Evolutionary conservation across 2,113 vertebrate genomes (phyloP), one percentile per base, ranked within the genome.

Genomic region (Tylochromis polylepis): DNA sequence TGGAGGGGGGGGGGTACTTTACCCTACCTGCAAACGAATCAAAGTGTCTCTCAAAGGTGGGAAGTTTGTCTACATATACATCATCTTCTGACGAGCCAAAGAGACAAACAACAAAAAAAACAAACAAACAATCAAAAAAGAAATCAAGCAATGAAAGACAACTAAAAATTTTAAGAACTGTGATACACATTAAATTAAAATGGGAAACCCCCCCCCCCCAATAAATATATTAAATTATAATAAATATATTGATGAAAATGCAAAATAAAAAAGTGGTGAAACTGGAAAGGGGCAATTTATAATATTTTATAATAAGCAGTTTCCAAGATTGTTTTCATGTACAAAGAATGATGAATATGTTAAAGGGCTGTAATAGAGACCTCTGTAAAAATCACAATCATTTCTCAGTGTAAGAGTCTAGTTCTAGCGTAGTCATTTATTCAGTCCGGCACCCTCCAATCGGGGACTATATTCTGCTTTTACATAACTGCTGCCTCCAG

Each of bases 41-140:
- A 96, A 96, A 96, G 95, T 94, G 95, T 96, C 97, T 97, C 95
- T 97, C 97, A 98, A 97, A 98, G 90, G 92, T 93, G 94, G 97
- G 97, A 94, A 97, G 97, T 96, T 97, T 99, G 97, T 95, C 97
- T 97, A 97, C 86, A 97, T 96, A 98, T 96, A 96, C 97, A 96
- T 97, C 97, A 87, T 97, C 97, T 96, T 98, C 97, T 97, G 96
- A 97, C 96, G 96, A 97, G 95, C 95, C 97, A 90, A 90, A 86
- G 78, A 90, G 80, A 95, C 93, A 94, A 81, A 95, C 56, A 94
- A 84, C 89, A 93, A 92, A 59, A 82, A 10, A 83, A 87, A 81
- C 15, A 87, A 85, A 82, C 88, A 43, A 4, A 91, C n/a, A 60
- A 85, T 56, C n/a, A 58, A n/a, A n/a, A n/a, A n/a, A n/a, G n/a